Evolutionary conservation across 2,797 vertebrate species (phyloP).

Genomic region (Trichosurus vulpecula): DNA sequence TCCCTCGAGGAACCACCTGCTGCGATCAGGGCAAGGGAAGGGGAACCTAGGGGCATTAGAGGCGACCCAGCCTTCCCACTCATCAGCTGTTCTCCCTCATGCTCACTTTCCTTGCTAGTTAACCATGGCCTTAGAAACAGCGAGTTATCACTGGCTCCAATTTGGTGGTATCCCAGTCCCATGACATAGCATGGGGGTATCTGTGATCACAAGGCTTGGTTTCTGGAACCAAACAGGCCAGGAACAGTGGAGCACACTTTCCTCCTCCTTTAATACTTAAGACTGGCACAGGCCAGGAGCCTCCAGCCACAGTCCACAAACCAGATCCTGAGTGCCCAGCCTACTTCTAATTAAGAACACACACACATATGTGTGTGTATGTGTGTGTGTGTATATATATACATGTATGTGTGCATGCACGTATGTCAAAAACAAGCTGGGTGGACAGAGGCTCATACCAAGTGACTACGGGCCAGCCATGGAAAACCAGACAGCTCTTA

Average conservation of each 20-base stretch:
- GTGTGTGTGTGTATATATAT: too few relatives aligned
- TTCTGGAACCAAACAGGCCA: not conserved
- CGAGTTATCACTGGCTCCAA: conserved; percentile 50
- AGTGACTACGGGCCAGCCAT: conserved; percentile 18
- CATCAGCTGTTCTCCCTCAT: not conserved
- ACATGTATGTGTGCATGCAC: too few relatives aligned
- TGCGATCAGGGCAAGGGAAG: not conserved
- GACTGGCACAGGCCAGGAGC: conserved; percentile 54
- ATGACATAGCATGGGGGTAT: not conserved
- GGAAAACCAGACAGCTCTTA: conserved; percentile 22
- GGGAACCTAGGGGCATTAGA: not conserved
- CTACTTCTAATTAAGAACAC: conserved; percentile 43
- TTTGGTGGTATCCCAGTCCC: conserved; percentile 37
- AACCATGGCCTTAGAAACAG: not conserved
- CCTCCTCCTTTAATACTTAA: conserved; percentile 48
- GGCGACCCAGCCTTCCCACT: not conserved
- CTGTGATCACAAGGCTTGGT: not conserved
- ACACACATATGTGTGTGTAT: not conserved
- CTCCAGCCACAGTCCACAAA: conserved; percentile 36
- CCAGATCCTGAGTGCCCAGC: conserved; percentile 45
- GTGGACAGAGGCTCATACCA: conserved; percentile 39
- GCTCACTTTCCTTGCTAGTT: not conserved
- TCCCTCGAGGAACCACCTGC: not conserved
- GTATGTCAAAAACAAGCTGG: conserved; percentile 6
- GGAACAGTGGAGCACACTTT: not conserved